phyloP scores from a whole-genome alignment of 2,797 vertebrate genomes.

The Poeciliopsis infans region DNA sequence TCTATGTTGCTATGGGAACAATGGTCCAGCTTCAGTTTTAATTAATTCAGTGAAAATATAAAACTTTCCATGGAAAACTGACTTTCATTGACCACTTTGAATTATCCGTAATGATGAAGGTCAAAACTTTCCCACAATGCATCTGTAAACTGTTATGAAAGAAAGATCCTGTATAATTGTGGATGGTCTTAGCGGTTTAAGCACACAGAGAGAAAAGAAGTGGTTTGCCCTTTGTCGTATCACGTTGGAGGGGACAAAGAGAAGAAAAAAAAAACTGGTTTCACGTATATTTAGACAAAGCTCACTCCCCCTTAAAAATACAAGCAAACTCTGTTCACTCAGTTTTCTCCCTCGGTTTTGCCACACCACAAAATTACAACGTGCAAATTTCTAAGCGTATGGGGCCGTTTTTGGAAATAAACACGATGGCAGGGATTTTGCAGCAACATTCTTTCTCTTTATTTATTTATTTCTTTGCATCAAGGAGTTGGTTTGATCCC shows the following conservation, averaged over 20 bases:
- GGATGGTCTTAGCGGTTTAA: slow-evolving; percentile 25
- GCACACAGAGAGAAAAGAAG: neutral
- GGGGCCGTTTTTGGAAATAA: slow-evolving; percentile 80
- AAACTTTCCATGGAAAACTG: neutral
- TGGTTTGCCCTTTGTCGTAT: slow-evolving; percentile 23
- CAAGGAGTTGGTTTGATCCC: slow-evolving; percentile 58
- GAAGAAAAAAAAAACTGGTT: slow-evolving; percentile 47
- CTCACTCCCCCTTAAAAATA: slow-evolving; percentile 64
- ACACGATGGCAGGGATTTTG: slow-evolving; percentile 55
- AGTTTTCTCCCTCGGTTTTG: slow-evolving; percentile 74
- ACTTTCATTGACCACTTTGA: neutral
- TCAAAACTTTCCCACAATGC: neutral
- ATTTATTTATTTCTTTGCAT: slow-evolving; percentile 23
- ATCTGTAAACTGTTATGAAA: slow-evolving; percentile 19
- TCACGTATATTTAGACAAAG: slow-evolving; percentile 62
- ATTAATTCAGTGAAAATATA: neutral
- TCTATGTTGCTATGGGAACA: neutral
- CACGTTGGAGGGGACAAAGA: slow-evolving; percentile 13
- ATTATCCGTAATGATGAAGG: neutral
- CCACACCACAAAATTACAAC: slow-evolving; percentile 84
- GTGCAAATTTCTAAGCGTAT: slow-evolving; percentile 77
- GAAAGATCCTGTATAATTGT: neutral
- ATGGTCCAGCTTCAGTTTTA: neutral
- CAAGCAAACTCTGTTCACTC: slow-evolving; percentile 65
- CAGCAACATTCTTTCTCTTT: slow-evolving; percentile 17